A percentile compares a stretch with the other conserved stretches of the same genome.
phyloP scores from a whole-genome alignment of 2,888 invertebrate genomes.

The Psylliodes chrysocephalus region DNA sequence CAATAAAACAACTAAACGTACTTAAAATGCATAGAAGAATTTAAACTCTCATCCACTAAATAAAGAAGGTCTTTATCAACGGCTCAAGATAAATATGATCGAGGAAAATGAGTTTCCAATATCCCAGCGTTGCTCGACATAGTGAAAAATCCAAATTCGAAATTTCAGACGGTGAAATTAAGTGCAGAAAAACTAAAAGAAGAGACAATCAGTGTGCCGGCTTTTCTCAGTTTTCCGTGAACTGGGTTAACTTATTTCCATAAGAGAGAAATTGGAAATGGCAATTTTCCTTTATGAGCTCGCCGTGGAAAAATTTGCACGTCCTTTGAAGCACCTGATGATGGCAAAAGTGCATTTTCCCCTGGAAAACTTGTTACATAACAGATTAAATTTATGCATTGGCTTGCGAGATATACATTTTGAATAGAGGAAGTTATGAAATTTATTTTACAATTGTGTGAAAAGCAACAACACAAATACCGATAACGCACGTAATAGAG shows the following conservation, averaged over 20 bases:
- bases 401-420: background rate
- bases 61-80: constrained; percentile 8
- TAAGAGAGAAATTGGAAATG: constrained; percentile 35
- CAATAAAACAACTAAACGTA: too few relatives aligned
- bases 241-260: constrained; percentile 39
- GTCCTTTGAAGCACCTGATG: constrained; percentile 39
- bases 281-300: constrained; percentile 31
- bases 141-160: constrained; percentile 7
- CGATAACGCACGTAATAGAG: too few relatives aligned
- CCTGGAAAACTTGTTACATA: constrained; percentile 11
- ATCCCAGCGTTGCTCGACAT: background rate
- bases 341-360: constrained; percentile 15
- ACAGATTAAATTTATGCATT: constrained; percentile 20
- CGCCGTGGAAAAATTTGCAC: constrained; percentile 28
- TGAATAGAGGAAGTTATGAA: background rate
- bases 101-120: constrained; percentile 7
- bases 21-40: background rate
- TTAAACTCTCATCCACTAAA: background rate
- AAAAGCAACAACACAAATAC: too few relatives aligned
- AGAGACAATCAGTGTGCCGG: constrained; percentile 23
- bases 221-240: constrained; percentile 20
- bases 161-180: constrained; percentile 20
- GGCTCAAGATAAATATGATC: constrained; percentile 11
- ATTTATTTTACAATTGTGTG: too few relatives aligned
- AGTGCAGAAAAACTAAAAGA: constrained; percentile 17